Evolutionary conservation across 2,113 vertebrate genomes (phyloP).

Genomic region (Psophia crepitans): DNA sequence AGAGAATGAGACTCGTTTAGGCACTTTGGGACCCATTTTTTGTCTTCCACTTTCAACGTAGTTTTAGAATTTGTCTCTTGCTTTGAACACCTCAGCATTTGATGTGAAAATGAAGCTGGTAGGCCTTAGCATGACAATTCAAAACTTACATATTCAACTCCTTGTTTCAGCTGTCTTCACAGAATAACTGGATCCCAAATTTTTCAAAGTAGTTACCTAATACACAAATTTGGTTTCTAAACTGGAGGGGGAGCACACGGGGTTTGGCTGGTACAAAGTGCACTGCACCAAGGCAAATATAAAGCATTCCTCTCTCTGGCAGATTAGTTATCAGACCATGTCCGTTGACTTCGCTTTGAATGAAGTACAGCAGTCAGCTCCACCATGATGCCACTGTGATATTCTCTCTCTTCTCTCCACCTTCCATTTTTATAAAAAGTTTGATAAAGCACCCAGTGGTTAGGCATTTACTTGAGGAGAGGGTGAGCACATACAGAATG

Average conservation of each 20-base stretch:
- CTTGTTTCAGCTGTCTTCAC: background rate
- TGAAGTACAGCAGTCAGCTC: background rate
- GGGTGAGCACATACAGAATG: accelerated
- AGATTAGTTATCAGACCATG: accelerated
- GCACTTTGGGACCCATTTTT: background rate
- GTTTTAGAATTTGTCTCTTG: background rate
- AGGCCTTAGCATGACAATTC: background rate
- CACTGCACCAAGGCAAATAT: accelerated
- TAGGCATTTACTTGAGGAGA: background rate
- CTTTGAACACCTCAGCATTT: background rate
- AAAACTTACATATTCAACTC: background rate
- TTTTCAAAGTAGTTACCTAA: background rate
- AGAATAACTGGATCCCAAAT: accelerated
- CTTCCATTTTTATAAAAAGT: background rate
- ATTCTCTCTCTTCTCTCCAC: too few species aligned
- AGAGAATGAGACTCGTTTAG: background rate
- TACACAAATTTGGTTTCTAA: background rate
- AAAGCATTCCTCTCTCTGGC: background rate
- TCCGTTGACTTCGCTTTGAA: background rate
- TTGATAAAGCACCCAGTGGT: background rate
- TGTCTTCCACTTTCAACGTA: background rate
- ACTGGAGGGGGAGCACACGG: accelerated
- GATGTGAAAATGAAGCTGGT: background rate
- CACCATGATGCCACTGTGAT: accelerated
- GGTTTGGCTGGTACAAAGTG: background rate